phyloP scores from a whole-genome alignment of 2,113 vertebrate genomes.

The Alosa alosa region DNA sequence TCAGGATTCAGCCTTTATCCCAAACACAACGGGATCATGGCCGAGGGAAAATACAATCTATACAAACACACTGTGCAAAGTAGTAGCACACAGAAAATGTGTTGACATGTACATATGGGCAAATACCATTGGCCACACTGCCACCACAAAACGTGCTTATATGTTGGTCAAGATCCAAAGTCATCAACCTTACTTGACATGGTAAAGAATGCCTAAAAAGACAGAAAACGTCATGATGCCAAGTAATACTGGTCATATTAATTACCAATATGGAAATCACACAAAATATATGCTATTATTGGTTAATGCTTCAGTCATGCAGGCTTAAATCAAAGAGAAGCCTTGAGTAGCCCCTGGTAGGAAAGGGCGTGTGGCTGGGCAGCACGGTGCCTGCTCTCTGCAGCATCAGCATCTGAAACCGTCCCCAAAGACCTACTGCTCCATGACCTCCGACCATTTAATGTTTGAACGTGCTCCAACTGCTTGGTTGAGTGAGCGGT shows the following conservation, averaged over 20 bases:
- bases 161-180: neutral
- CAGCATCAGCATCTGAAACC: neutral
- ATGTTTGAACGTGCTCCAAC: conserved; percentile 9
- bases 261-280: conserved; percentile 8
- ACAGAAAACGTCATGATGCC: neutral
- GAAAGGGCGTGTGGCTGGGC: neutral
- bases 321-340: neutral
- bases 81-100: conserved; percentile 58
- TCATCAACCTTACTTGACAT: neutral
- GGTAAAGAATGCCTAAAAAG: neutral
- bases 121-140: conserved; percentile 48
- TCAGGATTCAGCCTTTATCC: conserved; percentile 45
- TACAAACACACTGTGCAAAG: conserved; percentile 65
- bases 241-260: neutral
- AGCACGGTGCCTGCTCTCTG: neutral
- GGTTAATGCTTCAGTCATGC: conserved; percentile 11
- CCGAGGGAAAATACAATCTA: conserved; percentile 55
- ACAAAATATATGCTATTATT: conserved; percentile 12
- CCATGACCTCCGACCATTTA: neutral
- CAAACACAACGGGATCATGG: conserved; percentile 26
- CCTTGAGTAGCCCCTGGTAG: neutral
- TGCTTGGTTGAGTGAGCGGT: neutral
- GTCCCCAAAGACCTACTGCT: conserved; percentile 14
- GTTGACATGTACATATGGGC: conserved; percentile 73
- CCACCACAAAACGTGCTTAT: conserved; percentile 17